These are phyloP conservation scores for Momotus momota DNA, from an alignment of 2,797 vertebrate genomes.

Conservation along the genomic window DNA sequence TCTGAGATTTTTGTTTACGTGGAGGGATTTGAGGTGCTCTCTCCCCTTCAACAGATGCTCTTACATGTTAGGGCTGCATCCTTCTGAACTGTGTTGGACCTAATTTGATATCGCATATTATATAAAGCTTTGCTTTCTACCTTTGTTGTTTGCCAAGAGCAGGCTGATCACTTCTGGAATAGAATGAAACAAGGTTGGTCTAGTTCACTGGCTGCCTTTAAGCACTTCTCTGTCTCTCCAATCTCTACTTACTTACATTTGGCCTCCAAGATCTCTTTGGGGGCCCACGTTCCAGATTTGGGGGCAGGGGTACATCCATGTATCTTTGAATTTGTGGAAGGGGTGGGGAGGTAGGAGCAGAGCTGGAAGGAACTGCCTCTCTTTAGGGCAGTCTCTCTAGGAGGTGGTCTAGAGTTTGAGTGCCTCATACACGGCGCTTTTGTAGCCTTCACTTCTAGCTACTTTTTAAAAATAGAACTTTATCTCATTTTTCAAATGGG, in stretches of 20 bases:
- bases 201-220: neutral
- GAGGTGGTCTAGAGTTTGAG: neutral
- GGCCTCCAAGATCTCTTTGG: neutral
- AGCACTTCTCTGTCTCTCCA: neutral
- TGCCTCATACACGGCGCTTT: neutral
- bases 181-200: neutral
- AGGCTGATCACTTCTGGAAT: neutral
- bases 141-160: neutral
- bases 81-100: neutral
- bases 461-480: neutral
- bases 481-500: neutral
- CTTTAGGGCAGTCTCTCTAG: neutral
- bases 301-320: neutral
- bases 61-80: neutral
- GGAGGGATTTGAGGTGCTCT: neutral
- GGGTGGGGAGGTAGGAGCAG: neutral
- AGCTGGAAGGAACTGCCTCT: neutral
- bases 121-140: neutral
- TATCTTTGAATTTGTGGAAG: neutral
- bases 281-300: neutral
- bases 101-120: neutral
- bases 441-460: neutral
- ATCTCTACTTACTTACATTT: neutral
- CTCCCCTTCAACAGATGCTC: neutral
- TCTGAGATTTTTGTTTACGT: neutral